Base-by-base conservation (phyloP, 2,113 vertebrate genomes). In the Girardinichthys multiradiatus region DNA sequence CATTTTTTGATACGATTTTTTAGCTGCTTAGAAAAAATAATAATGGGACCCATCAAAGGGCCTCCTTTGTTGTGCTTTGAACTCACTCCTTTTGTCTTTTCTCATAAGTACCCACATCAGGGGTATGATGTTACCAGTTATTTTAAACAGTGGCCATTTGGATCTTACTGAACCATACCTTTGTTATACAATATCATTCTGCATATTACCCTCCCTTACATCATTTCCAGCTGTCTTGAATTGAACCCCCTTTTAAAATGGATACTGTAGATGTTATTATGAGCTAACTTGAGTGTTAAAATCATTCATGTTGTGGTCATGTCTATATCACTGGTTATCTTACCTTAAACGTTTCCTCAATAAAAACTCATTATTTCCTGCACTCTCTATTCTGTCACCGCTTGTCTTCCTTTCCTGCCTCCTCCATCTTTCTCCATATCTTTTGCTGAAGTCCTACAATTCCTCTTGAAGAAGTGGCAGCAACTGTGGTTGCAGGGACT, bases 321-420 rank as follows among this genome's bases (percentile, higher is more conserved):
- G 83, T 86, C 84, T 82, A 74, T 79, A 60, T 76, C 76, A 83
- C 59, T 80, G 86, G 87, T 90, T 90, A 91, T 90, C 72, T 76
- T 84, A 90, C 82, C 90, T 87, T 82, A 88, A 92, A 92, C 90
- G 87, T 92, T 89, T 75, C 72, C 74, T 89, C 89, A 92, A 88
- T 91, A 86, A 89, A 87, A 89, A 79, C 87, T 68, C 87, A 87
- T 91, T 91, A 88, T 86, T 80, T 79, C 70, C 72, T 71, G 68
- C 57, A 30, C 69, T 69, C 63, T 45, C 64, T 70, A 31, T 72
- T 67, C 77, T 79, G 72, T 77, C 69, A 70, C 63, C 48, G 3
- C 72, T 58, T 74, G 39, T 68, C 75, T 57, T 68, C 61, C 17
- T 61, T 57, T 62, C 62, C 35, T 29, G 45, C 72, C 58, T 77